Conservation (phyloP, 1,140 invertebrate species). For the Scaptodrosophila lebanonensis region DNA sequence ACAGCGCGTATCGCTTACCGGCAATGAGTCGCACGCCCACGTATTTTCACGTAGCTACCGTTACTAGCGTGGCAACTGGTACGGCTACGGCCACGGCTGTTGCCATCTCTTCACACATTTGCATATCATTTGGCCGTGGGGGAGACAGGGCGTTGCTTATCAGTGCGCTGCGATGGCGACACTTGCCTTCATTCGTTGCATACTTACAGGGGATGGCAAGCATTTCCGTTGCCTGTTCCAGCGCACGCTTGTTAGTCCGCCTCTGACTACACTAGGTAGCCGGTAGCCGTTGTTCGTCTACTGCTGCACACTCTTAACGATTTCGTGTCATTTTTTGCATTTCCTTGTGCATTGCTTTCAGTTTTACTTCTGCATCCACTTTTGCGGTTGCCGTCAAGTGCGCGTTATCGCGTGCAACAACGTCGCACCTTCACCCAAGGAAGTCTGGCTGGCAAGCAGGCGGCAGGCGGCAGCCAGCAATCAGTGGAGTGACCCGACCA, state of each 20-base stretch:
- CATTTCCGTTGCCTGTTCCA: conserved; percentile 59
- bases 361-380: conserved; percentile 23
- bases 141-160: conserved; percentile 53
- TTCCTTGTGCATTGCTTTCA: conserved; percentile 61
- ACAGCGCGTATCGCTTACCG: conserved; percentile 29
- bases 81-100: conserved; percentile 27
- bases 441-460: too few relatives aligned
- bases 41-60: too few relatives aligned
- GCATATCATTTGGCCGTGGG: conserved; percentile 56
- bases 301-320: conserved; percentile 50
- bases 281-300: background rate
- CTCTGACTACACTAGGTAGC: conserved; percentile 24
- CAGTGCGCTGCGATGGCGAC: too few relatives aligned
- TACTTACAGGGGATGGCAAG: conserved; percentile 41
- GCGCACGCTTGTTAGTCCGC: conserved; percentile 60
- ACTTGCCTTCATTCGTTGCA: conserved; percentile 46
- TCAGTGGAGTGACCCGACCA: background rate
- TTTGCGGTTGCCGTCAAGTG: conserved; percentile 56
- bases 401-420: conserved; percentile 62
- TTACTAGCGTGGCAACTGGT: too few relatives aligned
- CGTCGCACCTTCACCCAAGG: conserved; percentile 57
- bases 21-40: conserved; percentile 21
- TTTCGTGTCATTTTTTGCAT: conserved; percentile 74
- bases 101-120: conserved; percentile 61
- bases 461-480: background rate